Evolutionary conservation across 2,113 vertebrate species (phyloP), one percentile per base, ranked within the genome.

Genomic region (Mus pahari): DNA sequence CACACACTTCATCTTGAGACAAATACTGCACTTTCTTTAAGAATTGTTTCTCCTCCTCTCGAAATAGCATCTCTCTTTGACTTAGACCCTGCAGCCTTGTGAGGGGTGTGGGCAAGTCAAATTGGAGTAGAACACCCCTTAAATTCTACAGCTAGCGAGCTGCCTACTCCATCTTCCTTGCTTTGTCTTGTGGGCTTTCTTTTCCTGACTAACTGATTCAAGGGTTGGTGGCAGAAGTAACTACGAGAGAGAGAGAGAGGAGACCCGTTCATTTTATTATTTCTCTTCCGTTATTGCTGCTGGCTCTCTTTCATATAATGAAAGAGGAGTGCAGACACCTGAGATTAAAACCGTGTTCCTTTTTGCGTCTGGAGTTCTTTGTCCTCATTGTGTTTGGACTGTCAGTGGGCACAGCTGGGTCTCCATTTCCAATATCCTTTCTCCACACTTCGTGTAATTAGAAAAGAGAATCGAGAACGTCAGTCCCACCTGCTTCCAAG

Each of bases 351-450:
- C 83, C n/a, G 70, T 86, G n/a, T 97, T 96, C 75, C 90, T 75
- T 90, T 89, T 97, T 89, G 42, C 55, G 28, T 96, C 89, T 86
- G 84, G 42, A 91, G 78, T 92, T 96, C 96, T 97, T 97, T 96
- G 95, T 96, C 96, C 92, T 94, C 94, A 71, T 92, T 97, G 92
- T 91, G 66, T 96, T 95, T 96, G 94, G 97, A 95, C 96, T 96
- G 89, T 96, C 94, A 94, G 86, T 86, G 86, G 82, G 86, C 96
- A 97, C 95, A 97, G 96, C 91, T 96, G 92, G 96, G 89, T 93
- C 95, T 96, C 94, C 91, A 26, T 94, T 95, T 96, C 97, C 92
- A 98, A 97, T 95, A 95, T 97, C 84, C 77, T 95, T 94, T 95
- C 73, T 66, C 92, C 45, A 95, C 88, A 84, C 89, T 94, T 96